Conservation (phyloP, 2,113 vertebrate species). For the Epinephelus moara region DNA sequence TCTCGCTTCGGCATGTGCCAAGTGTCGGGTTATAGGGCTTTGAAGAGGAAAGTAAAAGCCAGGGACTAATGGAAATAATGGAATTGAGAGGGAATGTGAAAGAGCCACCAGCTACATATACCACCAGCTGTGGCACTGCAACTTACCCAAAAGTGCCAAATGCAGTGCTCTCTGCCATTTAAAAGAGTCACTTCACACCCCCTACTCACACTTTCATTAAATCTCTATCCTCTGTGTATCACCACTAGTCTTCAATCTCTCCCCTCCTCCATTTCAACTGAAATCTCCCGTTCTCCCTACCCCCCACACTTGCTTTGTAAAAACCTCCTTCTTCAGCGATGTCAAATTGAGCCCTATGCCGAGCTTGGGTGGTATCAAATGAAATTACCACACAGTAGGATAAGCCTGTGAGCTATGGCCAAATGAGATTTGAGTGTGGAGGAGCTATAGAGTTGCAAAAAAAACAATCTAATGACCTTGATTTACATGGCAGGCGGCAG, state of each 20-base stretch:
- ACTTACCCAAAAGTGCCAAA: slow-evolving; percentile 8
- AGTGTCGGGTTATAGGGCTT: slow-evolving; percentile 11
- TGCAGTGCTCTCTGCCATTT: slow-evolving; percentile 43
- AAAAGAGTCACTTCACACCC: slow-evolving; percentile 25
- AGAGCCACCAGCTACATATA: slow-evolving; percentile 16
- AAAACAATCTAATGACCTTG: slow-evolving; percentile 54
- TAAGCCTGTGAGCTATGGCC: slow-evolving; percentile 40
- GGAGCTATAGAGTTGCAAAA: slow-evolving; percentile 50
- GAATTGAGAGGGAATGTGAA: slow-evolving; percentile 24
- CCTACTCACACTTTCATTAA: slow-evolving; percentile 38
- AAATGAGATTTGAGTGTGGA: slow-evolving; percentile 69
- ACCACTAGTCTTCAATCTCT: slow-evolving; percentile 20
- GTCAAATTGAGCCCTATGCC: slow-evolving; percentile 17
- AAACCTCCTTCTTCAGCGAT: slow-evolving; percentile 21
- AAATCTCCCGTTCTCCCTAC: background rate
- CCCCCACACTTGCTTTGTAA: background rate
- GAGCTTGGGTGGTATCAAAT: slow-evolving; percentile 48
- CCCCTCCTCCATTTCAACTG: slow-evolving; percentile 12
- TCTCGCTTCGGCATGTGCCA: background rate
- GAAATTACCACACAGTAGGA: slow-evolving; percentile 61
- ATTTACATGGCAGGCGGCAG: slow-evolving; percentile 54
- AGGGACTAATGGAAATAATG: slow-evolving; percentile 38
- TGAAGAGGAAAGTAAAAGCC: slow-evolving; percentile 44
- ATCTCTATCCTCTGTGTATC: slow-evolving; percentile 6
- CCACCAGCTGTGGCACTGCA: slow-evolving; percentile 1